phyloP scores from a whole-genome alignment of 2,888 invertebrate species.

The Ellobium chinense region DNA sequence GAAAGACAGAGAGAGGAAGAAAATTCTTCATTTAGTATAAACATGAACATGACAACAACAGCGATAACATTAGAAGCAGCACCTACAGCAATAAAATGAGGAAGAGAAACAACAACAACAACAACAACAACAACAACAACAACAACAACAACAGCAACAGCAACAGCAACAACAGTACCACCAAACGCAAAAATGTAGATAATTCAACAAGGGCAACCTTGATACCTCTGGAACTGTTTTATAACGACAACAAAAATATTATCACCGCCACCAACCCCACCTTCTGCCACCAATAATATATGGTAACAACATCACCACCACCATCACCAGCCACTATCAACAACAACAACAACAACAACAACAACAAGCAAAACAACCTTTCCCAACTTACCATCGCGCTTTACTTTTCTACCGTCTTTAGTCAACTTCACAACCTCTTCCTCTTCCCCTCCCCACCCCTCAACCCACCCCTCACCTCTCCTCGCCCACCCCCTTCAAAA shows the following conservation, averaged over 20 bases:
- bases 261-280: too few species aligned
- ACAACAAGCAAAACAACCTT: background rate
- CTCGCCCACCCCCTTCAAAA: background rate
- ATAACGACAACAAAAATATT: too few species aligned
- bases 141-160: background rate
- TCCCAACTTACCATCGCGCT: background rate
- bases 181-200: background rate
- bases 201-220: too few species aligned
- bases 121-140: background rate
- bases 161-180: background rate
- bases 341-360: background rate
- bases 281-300: too few species aligned
- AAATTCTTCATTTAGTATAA: background rate
- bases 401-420: background rate
- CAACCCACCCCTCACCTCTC: background rate
- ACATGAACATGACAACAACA: background rate
- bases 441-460: background rate
- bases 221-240: too few species aligned
- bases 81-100: background rate
- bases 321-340: background rate
- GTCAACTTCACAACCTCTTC: background rate
- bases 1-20: background rate
- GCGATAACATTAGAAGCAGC: background rate
- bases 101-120: background rate
- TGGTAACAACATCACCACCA: background rate